phyloP scores from a whole-genome alignment of 2,888 invertebrate species.

The Sminthurides aquaticus region DNA sequence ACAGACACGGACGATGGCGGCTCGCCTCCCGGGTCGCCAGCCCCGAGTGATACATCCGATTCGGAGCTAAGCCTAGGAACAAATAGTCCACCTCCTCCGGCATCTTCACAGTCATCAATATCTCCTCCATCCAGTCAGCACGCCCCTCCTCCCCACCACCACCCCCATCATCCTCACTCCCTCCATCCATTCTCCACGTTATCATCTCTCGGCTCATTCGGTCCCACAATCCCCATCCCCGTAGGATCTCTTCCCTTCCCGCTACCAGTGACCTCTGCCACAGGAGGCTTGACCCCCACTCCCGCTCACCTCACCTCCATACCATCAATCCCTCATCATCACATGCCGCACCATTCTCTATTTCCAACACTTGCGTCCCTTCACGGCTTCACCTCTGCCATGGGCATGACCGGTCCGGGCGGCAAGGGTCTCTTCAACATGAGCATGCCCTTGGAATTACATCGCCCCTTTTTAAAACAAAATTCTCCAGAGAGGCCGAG shows the following conservation, averaged over 20 bases:
- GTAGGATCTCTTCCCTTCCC: conserved; percentile 37
- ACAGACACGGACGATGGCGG: conserved; percentile 39
- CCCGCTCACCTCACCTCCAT: conserved; percentile 35
- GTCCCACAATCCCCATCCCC: conserved; percentile 41
- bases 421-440: conserved; percentile 25
- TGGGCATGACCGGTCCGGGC: conserved; percentile 31
- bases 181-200: conserved; percentile 3
- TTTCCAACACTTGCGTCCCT: conserved; percentile 41
- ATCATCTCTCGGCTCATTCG: conserved; percentile 8
- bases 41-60: conserved; percentile 40
- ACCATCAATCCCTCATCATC: conserved; percentile 29
- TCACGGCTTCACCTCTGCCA: conserved; percentile 41
- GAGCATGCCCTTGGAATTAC: conserved; percentile 34
- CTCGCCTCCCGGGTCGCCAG: conserved; percentile 38
- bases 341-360: conserved; percentile 32
- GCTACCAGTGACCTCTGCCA: conserved; percentile 22
- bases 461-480: conserved; percentile 41
- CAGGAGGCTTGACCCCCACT: conserved; percentile 25
- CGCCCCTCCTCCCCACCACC: conserved; percentile 26
- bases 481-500: conserved; percentile 23
- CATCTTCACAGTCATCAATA: conserved; percentile 31
- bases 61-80: conserved; percentile 42
- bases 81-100: conserved; percentile 41
- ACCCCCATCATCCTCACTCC: conserved; percentile 24
- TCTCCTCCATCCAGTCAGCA: conserved; percentile 34